Conservation (phyloP, 2,113 vertebrate species). For the Mesembrinibis cayennensis region DNA sequence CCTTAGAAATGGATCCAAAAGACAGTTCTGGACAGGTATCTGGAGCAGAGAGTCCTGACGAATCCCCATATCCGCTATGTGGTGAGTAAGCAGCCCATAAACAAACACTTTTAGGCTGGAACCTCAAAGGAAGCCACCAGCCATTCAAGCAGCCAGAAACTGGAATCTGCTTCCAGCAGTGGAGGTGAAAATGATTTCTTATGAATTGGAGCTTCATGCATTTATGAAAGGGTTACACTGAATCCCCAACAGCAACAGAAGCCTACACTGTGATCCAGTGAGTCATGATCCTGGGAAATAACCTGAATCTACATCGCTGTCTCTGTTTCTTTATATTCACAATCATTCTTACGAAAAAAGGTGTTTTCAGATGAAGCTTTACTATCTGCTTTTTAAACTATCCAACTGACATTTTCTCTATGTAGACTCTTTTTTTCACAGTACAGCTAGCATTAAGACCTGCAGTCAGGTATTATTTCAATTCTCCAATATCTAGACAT, state of each 20-base stretch:
- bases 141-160: neutral
- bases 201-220: neutral
- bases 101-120: neutral
- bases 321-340: neutral
- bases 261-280: neutral
- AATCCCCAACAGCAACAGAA: neutral
- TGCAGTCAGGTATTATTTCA: neutral
- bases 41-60: neutral
- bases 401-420: neutral
- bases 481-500: neutral
- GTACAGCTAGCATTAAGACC: neutral
- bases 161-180: neutral
- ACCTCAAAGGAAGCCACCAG: neutral
- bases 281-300: neutral
- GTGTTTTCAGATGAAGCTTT: neutral
- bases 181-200: neutral
- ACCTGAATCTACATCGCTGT: accelerated
- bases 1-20: neutral
- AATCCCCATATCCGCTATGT: accelerated
- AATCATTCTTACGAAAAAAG: neutral
- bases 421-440: neutral
- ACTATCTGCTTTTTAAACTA: neutral
- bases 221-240: neutral
- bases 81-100: neutral
- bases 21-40: neutral